Evolutionary conservation across 2,888 invertebrate genomes (phyloP).

Genomic region (Dryobotodes eremita): DNA sequence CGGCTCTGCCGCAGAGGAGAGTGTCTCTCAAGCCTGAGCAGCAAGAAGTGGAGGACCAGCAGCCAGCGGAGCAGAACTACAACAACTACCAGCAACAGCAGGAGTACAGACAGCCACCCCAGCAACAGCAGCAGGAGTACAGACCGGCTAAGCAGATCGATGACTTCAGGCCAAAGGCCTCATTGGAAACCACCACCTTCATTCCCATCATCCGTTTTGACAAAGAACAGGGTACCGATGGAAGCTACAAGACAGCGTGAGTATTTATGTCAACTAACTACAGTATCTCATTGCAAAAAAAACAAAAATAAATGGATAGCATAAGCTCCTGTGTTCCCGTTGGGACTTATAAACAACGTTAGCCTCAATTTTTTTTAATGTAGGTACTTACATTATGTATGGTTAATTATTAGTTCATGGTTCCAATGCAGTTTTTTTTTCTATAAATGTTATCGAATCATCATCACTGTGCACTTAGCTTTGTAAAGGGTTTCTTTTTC

Average conservation of each 20-base stretch:
- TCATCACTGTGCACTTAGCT: constrained; percentile 2
- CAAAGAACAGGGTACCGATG: constrained; percentile 95
- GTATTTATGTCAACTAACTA: constrained; percentile 69
- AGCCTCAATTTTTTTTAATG: background rate
- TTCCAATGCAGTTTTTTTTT: background rate
- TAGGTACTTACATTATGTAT: background rate
- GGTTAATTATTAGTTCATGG: background rate
- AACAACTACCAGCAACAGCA: constrained; percentile 79
- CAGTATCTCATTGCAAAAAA: background rate
- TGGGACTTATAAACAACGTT: background rate
- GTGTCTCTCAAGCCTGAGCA: constrained; percentile 79
- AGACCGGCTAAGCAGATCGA: constrained; percentile 81
- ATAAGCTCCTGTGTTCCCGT: background rate
- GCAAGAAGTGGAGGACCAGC: constrained; percentile 79
- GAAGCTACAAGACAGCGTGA: constrained; percentile 95
- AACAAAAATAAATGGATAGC: background rate
- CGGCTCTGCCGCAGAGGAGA: constrained; percentile 87
- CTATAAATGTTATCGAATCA: background rate
- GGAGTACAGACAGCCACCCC: constrained; percentile 66
- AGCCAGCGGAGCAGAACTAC: constrained; percentile 83
- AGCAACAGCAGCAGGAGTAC: constrained; percentile 81
- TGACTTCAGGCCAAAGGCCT: constrained; percentile 87
- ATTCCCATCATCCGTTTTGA: constrained; percentile 95
- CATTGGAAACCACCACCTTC: constrained; percentile 92
- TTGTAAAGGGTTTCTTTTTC: background rate